Evolutionary conservation across 2,797 vertebrate genomes (phyloP), one percentile per base, ranked within the genome.

Genomic region (Numenius phaeopus): DNA sequence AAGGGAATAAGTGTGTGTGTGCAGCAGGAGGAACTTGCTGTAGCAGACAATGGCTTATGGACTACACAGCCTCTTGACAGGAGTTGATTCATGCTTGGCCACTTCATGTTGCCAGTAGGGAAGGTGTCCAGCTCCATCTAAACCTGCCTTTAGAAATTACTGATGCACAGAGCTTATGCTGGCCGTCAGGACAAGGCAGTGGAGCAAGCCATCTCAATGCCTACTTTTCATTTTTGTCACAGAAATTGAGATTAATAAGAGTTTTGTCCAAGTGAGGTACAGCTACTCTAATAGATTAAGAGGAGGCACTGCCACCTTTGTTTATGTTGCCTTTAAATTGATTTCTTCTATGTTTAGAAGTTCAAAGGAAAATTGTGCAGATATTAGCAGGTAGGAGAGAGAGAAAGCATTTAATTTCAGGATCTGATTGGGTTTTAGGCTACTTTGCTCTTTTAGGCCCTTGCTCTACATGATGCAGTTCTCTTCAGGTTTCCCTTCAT

Each of bases 301-400:
- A 80, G 57, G 50, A 67, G 62, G 32, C 26, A 40, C 67, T 37
- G 22, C 40, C 54, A 44, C 24, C 40, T 89, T 37, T 75, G 23
- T 46, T 90, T 76, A 22, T 30, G 11, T 23, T 85, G 62, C 52
- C 67, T 85, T 80, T 80, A 83, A 89, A 73, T 29, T 57, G 27
- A 52, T 71, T 42, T 73, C 27, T 50, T 72, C 59, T 66, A 1
- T 17, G 20, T 61, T 88, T 64, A 80, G 62, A 87, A 85, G 44
- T 85, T 77, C 73, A 94, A 58, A 82, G 39, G 47, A 85, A 73
- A 70, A 49, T 52, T 66, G 42, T 77, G 50, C 22, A 71, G 55
- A 9, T 47, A 10, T 15, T 34, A 39, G n/a, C 30, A 82, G 39
- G 26, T 13, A 73, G 26, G 61, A 84, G 65, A 83, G 13, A 62